Conservation (phyloP, 1,140 invertebrate species). For the Wasmannia auropunctata region DNA sequence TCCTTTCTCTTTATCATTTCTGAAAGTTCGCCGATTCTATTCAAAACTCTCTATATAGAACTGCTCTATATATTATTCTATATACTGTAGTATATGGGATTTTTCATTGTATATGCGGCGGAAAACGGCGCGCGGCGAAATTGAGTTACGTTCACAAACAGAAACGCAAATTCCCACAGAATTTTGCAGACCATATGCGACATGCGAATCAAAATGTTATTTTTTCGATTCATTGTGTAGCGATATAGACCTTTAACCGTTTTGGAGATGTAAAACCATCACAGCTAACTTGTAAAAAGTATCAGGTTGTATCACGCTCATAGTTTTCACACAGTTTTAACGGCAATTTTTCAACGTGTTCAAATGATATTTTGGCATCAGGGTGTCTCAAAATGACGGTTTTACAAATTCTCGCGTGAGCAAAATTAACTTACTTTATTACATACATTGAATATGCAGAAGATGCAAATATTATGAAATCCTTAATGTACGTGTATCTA, state of each 20-base stretch:
- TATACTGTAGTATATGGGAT: background rate
- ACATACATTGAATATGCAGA: background rate
- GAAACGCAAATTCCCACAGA: conserved; percentile 30
- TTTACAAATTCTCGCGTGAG: background rate
- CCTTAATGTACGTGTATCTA: background rate
- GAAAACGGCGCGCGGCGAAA: conserved; percentile 32
- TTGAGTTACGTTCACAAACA: conserved; percentile 53
- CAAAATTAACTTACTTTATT: background rate
- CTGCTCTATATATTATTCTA: too few relatives aligned
- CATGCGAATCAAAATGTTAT: conserved; percentile 45
- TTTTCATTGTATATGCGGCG: conserved; percentile 45
- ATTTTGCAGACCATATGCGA: conserved; percentile 29
- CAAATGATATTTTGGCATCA: background rate
- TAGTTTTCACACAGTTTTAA: background rate
- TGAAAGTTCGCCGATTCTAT: background rate
- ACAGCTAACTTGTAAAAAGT: conserved; percentile 9
- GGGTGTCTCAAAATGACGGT: background rate
- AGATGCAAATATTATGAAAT: background rate
- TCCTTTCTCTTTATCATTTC: background rate
- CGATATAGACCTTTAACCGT: conserved; percentile 26
- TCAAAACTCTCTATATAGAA: too few relatives aligned
- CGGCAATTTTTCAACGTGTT: background rate
- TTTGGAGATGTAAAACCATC: conserved; percentile 16
- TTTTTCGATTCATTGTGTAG: conserved; percentile 29
- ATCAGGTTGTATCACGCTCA: background rate